Evolutionary conservation across 1,140 invertebrate species (phyloP).

Genomic region (Pseudomyrmex sp.): DNA sequence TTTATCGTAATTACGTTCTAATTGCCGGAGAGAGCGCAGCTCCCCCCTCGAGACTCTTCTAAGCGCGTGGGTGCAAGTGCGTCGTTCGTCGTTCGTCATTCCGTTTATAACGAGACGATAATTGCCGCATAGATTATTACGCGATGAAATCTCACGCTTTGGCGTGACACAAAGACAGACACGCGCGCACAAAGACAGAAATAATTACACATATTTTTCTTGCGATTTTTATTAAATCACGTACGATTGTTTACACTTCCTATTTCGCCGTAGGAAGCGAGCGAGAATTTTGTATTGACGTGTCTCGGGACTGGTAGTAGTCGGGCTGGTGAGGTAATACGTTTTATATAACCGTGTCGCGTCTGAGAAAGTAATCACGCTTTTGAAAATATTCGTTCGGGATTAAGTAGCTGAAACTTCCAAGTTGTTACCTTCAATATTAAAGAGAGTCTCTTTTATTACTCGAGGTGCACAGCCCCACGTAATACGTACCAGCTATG

Average conservation of each 20-base stretch:
- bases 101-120: background rate
- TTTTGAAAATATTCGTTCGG: conserved; percentile 28
- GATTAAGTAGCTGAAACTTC: conserved; percentile 26
- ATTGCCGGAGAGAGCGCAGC: conserved; percentile 23
- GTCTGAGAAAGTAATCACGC: conserved; percentile 1
- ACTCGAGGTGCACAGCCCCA: background rate
- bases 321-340: background rate
- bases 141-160: background rate
- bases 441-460: conserved; percentile 17
- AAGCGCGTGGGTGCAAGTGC: conserved; percentile 4
- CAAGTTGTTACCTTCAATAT: conserved; percentile 30
- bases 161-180: background rate
- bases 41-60: background rate
- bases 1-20: conserved; percentile 43
- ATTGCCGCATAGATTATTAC: background rate
- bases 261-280: background rate
- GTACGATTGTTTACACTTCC: too few species aligned
- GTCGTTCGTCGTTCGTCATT: background rate
- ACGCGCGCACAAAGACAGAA: background rate
- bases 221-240: conserved; percentile 7
- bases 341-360: background rate
- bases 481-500: background rate
- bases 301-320: too few species aligned
- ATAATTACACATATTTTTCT: background rate
- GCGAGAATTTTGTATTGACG: background rate